Conservation (phyloP, 2,797 vertebrate species). For the Sus cebifrons region DNA sequence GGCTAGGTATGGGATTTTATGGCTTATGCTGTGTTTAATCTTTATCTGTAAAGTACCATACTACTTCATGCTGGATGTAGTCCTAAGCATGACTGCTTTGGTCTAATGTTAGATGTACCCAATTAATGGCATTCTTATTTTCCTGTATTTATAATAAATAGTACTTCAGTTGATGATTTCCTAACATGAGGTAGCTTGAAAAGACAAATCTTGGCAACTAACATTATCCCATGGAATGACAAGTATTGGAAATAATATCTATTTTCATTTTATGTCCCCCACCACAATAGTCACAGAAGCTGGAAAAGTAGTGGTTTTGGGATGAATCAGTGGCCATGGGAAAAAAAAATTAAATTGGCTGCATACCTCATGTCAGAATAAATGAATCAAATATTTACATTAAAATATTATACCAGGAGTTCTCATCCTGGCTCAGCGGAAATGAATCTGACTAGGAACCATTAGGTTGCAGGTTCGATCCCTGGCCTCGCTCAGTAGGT, state of each 20-base stretch:
- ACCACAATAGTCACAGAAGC: background rate
- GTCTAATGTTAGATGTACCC: background rate
- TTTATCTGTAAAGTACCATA: background rate
- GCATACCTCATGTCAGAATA: background rate
- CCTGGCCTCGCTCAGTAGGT: no score
- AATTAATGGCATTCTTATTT: background rate
- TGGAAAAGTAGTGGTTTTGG: background rate
- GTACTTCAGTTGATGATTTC: background rate
- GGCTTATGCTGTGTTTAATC: background rate
- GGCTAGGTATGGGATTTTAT: background rate
- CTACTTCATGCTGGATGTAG: background rate
- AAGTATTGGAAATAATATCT: background rate
- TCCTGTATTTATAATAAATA: background rate
- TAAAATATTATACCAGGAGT: background rate
- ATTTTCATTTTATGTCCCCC: background rate
- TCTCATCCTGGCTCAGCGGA: no score
- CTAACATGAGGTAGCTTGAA: background rate
- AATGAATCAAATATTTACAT: conserved; percentile 15
- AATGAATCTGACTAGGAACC: no score
- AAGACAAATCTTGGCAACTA: background rate
- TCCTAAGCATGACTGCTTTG: background rate
- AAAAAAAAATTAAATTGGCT: background rate
- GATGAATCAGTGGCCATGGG: background rate
- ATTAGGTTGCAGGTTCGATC: no score
- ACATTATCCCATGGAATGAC: background rate